Evolutionary conservation across 2,797 vertebrate species (phyloP).

Genomic region (Sarcoramphus papa): DNA sequence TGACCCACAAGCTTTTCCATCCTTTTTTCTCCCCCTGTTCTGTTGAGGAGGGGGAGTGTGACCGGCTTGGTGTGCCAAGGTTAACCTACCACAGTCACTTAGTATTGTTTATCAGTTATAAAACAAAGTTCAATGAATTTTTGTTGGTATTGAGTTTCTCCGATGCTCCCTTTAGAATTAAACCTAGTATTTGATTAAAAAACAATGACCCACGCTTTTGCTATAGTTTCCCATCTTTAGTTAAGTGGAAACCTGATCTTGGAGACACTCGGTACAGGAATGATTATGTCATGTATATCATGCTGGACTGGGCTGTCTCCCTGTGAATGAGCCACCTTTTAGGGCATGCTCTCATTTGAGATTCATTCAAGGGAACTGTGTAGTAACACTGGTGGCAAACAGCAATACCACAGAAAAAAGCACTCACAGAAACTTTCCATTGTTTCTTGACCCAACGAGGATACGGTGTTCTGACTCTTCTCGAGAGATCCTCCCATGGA

Average conservation of each 20-base stretch:
- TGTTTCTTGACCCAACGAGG: constrained; percentile 75
- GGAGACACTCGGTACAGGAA: neutral
- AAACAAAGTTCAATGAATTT: neutral
- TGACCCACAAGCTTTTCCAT: neutral
- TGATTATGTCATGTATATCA: neutral
- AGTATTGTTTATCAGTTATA: neutral
- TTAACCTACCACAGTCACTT: neutral
- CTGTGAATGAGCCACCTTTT: neutral
- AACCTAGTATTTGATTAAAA: neutral
- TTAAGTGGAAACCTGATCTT: neutral
- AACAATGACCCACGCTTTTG: neutral
- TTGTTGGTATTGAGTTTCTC: neutral
- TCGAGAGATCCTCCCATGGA: constrained; percentile 87
- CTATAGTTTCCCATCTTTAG: neutral
- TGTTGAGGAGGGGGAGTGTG: neutral
- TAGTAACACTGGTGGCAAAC: neutral
- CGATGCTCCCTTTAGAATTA: neutral
- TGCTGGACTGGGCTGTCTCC: neutral
- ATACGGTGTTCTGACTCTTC: constrained; percentile 85
- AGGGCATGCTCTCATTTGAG: neutral
- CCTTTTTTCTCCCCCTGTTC: neutral
- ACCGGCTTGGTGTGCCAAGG: neutral
- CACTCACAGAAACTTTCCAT: constrained; percentile 94
- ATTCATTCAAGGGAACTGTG: neutral
- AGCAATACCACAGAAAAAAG: neutral